A percentile compares a stretch with the other conserved stretches of the same genome.
These are phyloP conservation scores for Epinotia bilunana DNA, from an alignment of 2,888 invertebrate genomes.

Conservation along the genomic window DNA sequence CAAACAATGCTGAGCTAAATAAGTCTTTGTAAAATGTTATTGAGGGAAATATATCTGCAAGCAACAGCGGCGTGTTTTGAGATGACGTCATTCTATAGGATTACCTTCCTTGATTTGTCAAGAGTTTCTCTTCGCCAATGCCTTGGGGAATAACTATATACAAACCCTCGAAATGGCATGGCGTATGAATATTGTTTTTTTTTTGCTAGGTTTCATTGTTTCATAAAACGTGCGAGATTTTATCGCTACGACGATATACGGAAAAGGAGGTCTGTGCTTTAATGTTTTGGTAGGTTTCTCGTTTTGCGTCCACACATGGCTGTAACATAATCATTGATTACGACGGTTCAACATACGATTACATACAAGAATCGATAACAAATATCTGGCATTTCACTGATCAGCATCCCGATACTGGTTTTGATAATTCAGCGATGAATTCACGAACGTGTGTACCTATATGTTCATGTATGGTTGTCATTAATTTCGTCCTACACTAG, in stretches of 20 bases:
- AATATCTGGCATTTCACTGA: no score
- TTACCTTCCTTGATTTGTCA: constrained; percentile 44
- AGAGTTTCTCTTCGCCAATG: constrained; percentile 28
- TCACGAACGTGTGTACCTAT: no score
- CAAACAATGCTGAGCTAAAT: not conserved
- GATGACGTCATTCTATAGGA: constrained; percentile 39
- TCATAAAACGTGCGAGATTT: constrained; percentile 36
- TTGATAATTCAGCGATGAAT: no score
- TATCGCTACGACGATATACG: constrained; percentile 16
- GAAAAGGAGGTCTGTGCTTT: constrained; percentile 1
- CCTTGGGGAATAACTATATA: constrained; percentile 35
- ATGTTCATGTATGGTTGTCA: no score
- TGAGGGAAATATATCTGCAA: constrained; percentile 34
- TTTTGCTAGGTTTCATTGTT: constrained; percentile 40
- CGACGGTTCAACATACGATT: not conserved
- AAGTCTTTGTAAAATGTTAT: constrained; percentile 10
- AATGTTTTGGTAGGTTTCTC: not conserved
- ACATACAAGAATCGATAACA: no score
- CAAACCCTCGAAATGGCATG: constrained; percentile 36
- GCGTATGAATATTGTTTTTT: constrained; percentile 42
- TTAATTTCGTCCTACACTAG: no score
- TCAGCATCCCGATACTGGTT: no score
- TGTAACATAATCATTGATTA: not conserved
- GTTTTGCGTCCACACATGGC: not conserved
- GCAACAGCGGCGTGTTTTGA: constrained; percentile 37